phyloP scores from a whole-genome alignment of 2,113 vertebrate species.

The Struthio camelus region DNA sequence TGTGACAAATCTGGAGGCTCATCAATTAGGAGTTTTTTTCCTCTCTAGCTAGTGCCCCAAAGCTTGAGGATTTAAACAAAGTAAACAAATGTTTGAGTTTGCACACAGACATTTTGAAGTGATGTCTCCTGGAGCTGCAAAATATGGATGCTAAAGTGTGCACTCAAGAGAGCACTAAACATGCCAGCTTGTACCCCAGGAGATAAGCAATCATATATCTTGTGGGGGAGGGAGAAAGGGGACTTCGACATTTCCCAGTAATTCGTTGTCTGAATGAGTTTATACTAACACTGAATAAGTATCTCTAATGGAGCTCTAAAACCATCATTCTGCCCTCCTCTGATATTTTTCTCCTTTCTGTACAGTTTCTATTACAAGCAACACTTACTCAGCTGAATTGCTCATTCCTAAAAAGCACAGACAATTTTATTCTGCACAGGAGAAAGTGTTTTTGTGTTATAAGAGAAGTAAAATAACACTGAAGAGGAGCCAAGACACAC shows the following conservation, averaged over 20 bases:
- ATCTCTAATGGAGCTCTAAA: not conserved
- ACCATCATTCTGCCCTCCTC: not conserved
- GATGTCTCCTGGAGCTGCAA: not conserved
- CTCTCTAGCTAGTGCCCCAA: not conserved
- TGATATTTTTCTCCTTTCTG: not conserved
- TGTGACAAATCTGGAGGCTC: not conserved
- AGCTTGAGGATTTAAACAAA: not conserved
- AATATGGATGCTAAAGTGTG: not conserved
- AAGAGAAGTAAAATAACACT: not conserved
- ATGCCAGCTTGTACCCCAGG: not conserved
- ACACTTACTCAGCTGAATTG: not conserved
- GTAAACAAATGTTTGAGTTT: not conserved
- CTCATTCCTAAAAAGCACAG: not conserved
- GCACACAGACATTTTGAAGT: not conserved
- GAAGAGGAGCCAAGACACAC: not conserved
- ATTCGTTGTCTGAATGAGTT: not conserved
- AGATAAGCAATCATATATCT: not conserved
- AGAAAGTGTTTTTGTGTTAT: not conserved
- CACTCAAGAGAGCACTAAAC: not conserved
- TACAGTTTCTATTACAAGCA: too few species aligned
- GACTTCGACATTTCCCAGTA: not conserved
- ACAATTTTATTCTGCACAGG: not conserved
- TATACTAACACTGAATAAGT: too few species aligned
- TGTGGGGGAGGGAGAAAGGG: too few species aligned
- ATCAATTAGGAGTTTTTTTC: not conserved